Conservation (phyloP, 2,888 invertebrate genomes). For the Chymomyza amoena region DNA sequence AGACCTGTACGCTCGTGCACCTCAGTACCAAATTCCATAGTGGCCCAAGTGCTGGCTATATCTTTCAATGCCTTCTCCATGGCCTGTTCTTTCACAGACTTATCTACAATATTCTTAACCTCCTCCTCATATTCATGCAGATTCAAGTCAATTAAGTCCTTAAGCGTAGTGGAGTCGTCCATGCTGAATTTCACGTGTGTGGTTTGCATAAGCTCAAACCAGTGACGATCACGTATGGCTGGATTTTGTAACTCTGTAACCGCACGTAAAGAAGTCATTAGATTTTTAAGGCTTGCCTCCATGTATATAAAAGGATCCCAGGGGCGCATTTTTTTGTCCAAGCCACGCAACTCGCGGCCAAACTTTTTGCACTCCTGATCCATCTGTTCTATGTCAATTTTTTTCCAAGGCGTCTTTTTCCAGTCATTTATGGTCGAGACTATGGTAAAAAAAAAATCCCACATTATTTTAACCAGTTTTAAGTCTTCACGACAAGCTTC, state of each 20-base stretch:
- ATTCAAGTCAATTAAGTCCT: constrained; percentile 91
- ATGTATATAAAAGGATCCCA: constrained; percentile 90
- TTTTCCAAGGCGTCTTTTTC: constrained; percentile 96
- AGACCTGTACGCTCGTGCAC: constrained; percentile 90
- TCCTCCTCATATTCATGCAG: constrained; percentile 97
- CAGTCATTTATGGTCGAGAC: constrained; percentile 91
- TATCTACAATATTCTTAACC: constrained; percentile 96
- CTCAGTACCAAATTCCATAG: constrained; percentile 89
- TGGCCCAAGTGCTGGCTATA: constrained; percentile 88
- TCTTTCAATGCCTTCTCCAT: constrained; percentile 97
- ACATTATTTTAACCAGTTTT: constrained; percentile 87
- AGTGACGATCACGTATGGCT: constrained; percentile 94
- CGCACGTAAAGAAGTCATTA: constrained; percentile 94
- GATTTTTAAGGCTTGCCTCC: constrained; percentile 92
- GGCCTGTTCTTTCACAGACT: constrained; percentile 96
- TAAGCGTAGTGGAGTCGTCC: constrained; percentile 86
- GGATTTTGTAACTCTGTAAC: constrained; percentile 97
- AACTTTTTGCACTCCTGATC: constrained; percentile 96
- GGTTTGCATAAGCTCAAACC: constrained; percentile 95
- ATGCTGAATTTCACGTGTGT: constrained; percentile 84
- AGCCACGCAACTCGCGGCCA: constrained; percentile 88
- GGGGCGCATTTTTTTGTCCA: constrained; percentile 89
- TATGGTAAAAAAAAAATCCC: constrained; percentile 93
- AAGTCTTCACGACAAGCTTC: constrained; percentile 88
- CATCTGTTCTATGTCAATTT: constrained; percentile 96